These are phyloP conservation scores for Porites evermanni DNA, from an alignment of 92 coral and sea anemone species.

Conservation along the genomic window DNA sequence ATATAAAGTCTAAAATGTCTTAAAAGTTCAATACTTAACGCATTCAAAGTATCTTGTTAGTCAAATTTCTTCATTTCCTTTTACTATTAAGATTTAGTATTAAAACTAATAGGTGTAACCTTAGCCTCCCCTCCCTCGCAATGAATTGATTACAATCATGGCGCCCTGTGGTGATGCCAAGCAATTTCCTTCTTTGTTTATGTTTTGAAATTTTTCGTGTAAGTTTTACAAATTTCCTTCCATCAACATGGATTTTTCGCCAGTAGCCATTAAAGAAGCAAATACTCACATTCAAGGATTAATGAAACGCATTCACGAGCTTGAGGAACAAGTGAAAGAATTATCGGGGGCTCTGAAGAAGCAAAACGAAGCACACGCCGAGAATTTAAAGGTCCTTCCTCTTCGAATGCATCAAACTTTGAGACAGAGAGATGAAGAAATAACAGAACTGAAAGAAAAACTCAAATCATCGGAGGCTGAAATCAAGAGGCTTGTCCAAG, in stretches of 20 bases:
- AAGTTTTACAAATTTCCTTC: background rate
- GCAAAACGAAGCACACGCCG: constrained; percentile 86
- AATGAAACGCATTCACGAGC: constrained; percentile 73
- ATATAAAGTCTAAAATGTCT: too few relatives aligned
- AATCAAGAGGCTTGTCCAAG: constrained; percentile 73
- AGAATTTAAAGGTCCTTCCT: constrained; percentile 82
- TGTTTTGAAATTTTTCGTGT: background rate
- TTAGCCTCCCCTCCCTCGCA: constrained; percentile 23
- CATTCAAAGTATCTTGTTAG: too few relatives aligned
- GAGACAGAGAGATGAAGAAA: constrained; percentile 89
- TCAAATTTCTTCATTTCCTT: too few relatives aligned
- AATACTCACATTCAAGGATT: constrained; percentile 91
- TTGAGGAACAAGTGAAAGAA: constrained; percentile 86
- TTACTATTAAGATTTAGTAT: too few relatives aligned
- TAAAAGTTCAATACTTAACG: too few relatives aligned
- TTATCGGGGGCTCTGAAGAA: constrained; percentile 74
- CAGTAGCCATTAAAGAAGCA: constrained; percentile 94
- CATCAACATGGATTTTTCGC: constrained; percentile 70
- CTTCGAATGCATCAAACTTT: constrained; percentile 90
- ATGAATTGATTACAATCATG: constrained; percentile 21
- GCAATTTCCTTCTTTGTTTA: background rate
- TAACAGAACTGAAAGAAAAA: constrained; percentile 67
- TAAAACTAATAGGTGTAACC: too few relatives aligned
- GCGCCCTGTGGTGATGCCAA: constrained; percentile 10
- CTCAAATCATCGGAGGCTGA: constrained; percentile 59